These are phyloP conservation scores for Zonotrichia leucophrys DNA, from an alignment of 2,113 vertebrate species.

Conservation along the genomic window DNA sequence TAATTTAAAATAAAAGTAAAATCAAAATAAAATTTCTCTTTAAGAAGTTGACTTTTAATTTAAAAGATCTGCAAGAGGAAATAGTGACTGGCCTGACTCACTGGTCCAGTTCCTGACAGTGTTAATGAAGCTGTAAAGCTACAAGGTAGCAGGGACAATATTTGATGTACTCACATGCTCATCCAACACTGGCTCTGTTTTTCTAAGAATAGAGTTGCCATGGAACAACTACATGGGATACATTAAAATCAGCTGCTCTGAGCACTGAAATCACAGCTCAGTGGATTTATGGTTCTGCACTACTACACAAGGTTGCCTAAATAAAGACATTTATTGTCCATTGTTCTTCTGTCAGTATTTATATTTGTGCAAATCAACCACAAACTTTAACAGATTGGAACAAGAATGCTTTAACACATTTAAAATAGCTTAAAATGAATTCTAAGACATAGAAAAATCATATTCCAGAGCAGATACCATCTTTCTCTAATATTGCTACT, in stretches of 20 bases:
- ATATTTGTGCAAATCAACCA: not conserved
- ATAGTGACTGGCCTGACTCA: not conserved
- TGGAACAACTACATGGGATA: not conserved
- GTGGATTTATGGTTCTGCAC: not conserved
- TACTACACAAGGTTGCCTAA: not conserved
- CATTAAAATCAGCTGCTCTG: not conserved
- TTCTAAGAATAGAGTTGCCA: not conserved
- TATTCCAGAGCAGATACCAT: not conserved
- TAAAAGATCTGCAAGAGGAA: not conserved
- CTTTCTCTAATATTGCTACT: not conserved
- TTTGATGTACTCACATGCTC: slow-evolving; percentile 13
- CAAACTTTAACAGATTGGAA: not conserved
- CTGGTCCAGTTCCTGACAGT: not conserved
- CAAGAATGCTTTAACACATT: not conserved
- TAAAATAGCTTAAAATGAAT: not conserved
- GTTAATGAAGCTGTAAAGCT: not conserved
- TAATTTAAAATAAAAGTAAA: not conserved
- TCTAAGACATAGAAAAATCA: not conserved
- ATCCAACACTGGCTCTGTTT: not conserved
- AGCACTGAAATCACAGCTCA: not conserved
- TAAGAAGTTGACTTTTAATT: not conserved
- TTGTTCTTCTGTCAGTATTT: not conserved
- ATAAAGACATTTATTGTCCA: not conserved
- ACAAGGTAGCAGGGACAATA: slow-evolving; percentile 13
- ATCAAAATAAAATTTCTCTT: not conserved